Evolutionary conservation across 2,113 vertebrate species (phyloP).

Genomic region (cat (Felis catus)): DNA sequence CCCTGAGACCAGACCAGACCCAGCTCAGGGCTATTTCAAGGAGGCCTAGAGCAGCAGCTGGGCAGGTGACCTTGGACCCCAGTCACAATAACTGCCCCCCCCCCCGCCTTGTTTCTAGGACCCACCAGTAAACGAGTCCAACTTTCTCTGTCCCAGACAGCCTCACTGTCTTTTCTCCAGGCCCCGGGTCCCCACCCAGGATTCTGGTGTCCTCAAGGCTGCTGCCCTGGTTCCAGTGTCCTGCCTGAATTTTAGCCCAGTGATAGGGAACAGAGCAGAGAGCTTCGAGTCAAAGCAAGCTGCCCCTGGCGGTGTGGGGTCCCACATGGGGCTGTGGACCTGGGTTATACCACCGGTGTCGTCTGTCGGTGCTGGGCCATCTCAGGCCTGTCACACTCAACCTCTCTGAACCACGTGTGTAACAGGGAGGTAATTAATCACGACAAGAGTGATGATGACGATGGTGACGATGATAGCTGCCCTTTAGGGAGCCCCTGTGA

Average conservation of each 20-base stretch:
- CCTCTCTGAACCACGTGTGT: background rate
- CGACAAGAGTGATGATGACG: too few species aligned
- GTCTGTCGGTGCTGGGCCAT: background rate
- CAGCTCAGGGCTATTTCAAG: background rate
- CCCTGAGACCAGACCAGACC: background rate
- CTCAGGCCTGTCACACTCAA: background rate
- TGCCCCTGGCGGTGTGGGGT: background rate
- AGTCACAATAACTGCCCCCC: background rate
- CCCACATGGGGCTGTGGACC: background rate
- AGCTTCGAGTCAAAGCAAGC: background rate
- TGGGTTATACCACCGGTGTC: background rate
- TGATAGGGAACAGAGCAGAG: background rate
- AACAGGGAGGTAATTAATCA: background rate
- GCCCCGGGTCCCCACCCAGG: background rate
- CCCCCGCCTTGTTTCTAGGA: background rate
- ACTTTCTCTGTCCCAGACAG: background rate
- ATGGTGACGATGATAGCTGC: rapidly evolving
- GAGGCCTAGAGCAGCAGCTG: background rate
- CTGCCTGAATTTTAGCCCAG: background rate
- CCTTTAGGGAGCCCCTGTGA: background rate
- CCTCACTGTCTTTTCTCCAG: background rate
- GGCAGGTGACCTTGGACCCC: background rate
- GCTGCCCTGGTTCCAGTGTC: background rate
- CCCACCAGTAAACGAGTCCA: background rate
- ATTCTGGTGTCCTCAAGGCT: background rate